These are phyloP conservation scores for Alligator sinensis DNA, from an alignment of 2,113 vertebrate species.

Conservation along the genomic window DNA sequence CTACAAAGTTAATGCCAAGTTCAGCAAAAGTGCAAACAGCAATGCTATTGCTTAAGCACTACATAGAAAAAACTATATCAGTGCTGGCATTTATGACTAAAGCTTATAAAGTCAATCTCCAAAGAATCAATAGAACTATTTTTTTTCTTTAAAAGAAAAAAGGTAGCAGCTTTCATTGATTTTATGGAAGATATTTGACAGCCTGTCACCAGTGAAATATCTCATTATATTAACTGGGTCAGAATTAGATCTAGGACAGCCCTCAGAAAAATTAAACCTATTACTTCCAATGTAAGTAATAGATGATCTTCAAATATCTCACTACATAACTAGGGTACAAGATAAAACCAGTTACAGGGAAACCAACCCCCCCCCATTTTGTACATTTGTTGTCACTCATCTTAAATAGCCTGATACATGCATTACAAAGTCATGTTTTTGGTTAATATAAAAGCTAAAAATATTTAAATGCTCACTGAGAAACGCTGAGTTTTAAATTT, in stretches of 20 bases:
- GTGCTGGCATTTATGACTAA: neutral
- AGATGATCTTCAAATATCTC: neutral
- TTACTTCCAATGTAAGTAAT: neutral
- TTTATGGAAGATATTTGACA: neutral
- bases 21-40: neutral
- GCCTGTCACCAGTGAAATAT: neutral
- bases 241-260: neutral
- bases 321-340: neutral
- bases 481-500: neutral
- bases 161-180: neutral
- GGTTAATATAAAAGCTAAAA: too few relatives aligned
- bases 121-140: neutral
- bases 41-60: neutral
- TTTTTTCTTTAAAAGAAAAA: neutral
- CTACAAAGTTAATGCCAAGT: neutral
- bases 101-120: neutral
- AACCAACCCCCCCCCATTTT: neutral
- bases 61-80: neutral
- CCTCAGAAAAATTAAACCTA: neutral
- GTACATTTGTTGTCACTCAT: neutral
- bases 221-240: neutral
- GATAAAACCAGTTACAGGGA: neutral
- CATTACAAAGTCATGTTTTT: neutral
- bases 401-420: accelerated
- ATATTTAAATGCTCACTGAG: neutral